Conservation (phyloP, 1,140 invertebrate genomes). For the Zaprionus capensis region DNA sequence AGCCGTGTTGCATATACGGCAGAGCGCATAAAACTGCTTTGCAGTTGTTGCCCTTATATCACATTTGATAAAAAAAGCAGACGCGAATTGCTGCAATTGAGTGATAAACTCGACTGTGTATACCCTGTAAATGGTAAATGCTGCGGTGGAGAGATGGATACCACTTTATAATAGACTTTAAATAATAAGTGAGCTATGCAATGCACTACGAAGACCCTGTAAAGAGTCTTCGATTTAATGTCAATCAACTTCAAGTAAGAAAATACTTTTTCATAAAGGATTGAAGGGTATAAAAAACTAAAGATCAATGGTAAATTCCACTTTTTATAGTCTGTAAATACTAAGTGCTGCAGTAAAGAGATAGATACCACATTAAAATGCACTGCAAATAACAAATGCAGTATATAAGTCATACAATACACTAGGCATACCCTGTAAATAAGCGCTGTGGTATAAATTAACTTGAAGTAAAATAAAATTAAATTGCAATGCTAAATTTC, state of each 20-base stretch:
- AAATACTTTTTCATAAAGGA: too few relatives aligned
- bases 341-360: too few relatives aligned
- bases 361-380: background rate
- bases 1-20: background rate
- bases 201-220: too few relatives aligned
- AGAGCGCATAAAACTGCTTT: conserved; percentile 7
- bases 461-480: background rate
- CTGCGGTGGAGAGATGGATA: background rate
- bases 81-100: background rate
- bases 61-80: background rate
- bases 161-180: background rate
- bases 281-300: too few relatives aligned
- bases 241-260: background rate
- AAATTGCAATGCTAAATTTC: background rate
- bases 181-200: background rate
- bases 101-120: background rate
- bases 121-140: background rate
- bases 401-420: too few relatives aligned
- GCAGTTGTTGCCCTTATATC: conserved; percentile 3
- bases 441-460: background rate
- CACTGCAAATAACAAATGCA: background rate
- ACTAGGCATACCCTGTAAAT: background rate
- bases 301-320: too few relatives aligned
- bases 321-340: too few relatives aligned
- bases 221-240: background rate